These are phyloP conservation scores for Gymnarchus niloticus DNA, from an alignment of 2,113 vertebrate species.

Conservation along the genomic window DNA sequence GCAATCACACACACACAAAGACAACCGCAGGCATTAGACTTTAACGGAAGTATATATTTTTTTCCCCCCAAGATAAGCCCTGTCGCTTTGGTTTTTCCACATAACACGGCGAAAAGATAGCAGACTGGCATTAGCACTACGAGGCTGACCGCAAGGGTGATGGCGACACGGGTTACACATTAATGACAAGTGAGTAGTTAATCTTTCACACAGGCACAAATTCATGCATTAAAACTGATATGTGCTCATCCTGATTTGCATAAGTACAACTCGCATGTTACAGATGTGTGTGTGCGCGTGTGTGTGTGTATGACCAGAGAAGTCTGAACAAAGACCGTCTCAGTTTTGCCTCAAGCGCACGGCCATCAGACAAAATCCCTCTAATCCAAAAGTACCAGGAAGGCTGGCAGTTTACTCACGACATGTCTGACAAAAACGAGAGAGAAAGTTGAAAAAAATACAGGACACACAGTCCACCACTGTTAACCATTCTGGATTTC, in stretches of 20 bases:
- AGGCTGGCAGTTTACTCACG: slow-evolving; percentile 25
- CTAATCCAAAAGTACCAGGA: slow-evolving; percentile 37
- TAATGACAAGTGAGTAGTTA: background rate
- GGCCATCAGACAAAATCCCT: slow-evolving; percentile 34
- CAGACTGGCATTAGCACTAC: background rate
- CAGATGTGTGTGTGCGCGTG: slow-evolving; percentile 25
- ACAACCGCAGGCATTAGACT: background rate
- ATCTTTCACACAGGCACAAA: slow-evolving; percentile 2
- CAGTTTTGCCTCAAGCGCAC: background rate
- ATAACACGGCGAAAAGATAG: background rate
- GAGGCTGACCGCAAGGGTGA: slow-evolving; percentile 4
- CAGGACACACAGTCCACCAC: background rate
- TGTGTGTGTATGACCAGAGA: slow-evolving; percentile 26
- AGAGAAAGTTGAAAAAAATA: background rate
- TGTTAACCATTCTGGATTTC: background rate
- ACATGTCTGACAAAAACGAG: slow-evolving; percentile 12
- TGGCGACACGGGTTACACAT: background rate
- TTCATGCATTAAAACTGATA: background rate
- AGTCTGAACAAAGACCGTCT: slow-evolving; percentile 4
- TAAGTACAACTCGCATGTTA: background rate
- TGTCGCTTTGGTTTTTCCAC: background rate
- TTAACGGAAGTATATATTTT: background rate
- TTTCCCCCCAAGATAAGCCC: background rate
- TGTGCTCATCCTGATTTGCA: background rate
- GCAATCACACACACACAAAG: background rate